Evolutionary conservation across 2,113 vertebrate species (phyloP), one percentile per base, ranked within the genome.

Genomic region (Periophthalmus modestus): DNA sequence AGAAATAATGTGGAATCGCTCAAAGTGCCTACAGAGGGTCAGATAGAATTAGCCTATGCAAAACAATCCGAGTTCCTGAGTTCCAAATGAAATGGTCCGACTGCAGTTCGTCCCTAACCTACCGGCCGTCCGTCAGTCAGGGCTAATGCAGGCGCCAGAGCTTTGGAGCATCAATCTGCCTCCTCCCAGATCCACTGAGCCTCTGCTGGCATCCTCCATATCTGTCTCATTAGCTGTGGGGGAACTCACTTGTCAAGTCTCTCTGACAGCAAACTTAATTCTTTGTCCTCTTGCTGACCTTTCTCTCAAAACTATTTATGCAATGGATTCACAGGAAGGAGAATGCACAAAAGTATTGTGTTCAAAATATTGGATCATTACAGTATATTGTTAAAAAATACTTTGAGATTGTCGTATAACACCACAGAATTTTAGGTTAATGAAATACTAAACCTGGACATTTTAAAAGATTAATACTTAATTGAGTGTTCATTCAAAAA

Each of bases 121-220:
- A 19, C 68, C 72, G 1, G 5, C 74, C 74, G 87, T 87, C 83
- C 74, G 87, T 87, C 83, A 74, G 75, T 90, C 89, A 86, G 57
- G 52, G 52, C 68, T 43, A n/a, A 74, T 86, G 79, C 72, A 80
- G 57, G 71, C 33, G n/a, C 48, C 48, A 72, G 12, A 15, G 54
- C 28, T 67, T 14, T 34, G 3, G 46, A 71, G 69, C 73, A 80
- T 84, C 84, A 77, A 19, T 63, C 47, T 33, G 63, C 19, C 19
- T 28, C 69, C 71, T 50, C 28, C 15, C 14, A 34, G 59, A 77
- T 80, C 65, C 72, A 68, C 46, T 79, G 68, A 72, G 73, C 24
- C 18, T 21, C 16, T 72, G 66, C 72, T 68, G 36, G 66, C 72
- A 57, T 80, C 67, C 81, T 73, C 78, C 74, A 19, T 66, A 81